A percentile compares a stretch with the other conserved stretches of the same genome.
phyloP scores from a whole-genome alignment of 2,113 vertebrate genomes.

The Tor tambroides region DNA sequence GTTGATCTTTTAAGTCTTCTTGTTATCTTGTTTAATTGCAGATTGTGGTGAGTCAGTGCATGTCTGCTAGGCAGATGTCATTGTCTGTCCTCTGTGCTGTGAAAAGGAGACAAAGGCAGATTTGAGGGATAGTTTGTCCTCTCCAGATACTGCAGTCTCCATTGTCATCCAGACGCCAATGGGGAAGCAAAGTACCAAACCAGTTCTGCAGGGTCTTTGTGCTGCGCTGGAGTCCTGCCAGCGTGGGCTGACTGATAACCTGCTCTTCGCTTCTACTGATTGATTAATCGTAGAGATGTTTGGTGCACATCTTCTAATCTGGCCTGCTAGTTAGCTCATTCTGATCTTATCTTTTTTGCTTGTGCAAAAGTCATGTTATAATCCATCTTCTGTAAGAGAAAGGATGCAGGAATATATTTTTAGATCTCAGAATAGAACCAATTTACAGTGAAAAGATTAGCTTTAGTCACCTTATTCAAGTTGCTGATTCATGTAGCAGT shows the following conservation, averaged over 20 bases:
- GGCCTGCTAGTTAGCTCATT: not conserved
- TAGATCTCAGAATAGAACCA: not conserved
- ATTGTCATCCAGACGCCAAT: constrained; percentile 6
- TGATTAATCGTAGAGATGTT: not conserved
- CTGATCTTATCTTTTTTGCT: not conserved
- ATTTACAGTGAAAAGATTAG: not conserved
- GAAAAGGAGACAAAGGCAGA: constrained; percentile 35
- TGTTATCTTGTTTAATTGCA: not conserved
- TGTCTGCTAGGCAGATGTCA: constrained; percentile 7
- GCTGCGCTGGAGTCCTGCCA: constrained; percentile 12
- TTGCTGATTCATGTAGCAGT: not conserved
- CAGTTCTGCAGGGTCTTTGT: constrained; percentile 33
- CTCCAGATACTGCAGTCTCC: constrained; percentile 24
- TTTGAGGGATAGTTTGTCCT: constrained; percentile 27
- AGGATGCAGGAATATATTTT: not conserved
- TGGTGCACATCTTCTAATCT: not conserved
- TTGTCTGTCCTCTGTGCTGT: not conserved
- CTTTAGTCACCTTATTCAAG: not conserved
- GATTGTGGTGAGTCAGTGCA: not conserved
- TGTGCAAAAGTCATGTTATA: not conserved
- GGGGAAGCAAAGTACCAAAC: constrained; percentile 32
- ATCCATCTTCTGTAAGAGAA: not conserved
- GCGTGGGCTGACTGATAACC: not conserved
- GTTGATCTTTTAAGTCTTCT: not conserved
- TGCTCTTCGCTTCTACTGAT: not conserved